phyloP scores from a whole-genome alignment of 2,888 invertebrate genomes.

The Sphaeridia pumilis region DNA sequence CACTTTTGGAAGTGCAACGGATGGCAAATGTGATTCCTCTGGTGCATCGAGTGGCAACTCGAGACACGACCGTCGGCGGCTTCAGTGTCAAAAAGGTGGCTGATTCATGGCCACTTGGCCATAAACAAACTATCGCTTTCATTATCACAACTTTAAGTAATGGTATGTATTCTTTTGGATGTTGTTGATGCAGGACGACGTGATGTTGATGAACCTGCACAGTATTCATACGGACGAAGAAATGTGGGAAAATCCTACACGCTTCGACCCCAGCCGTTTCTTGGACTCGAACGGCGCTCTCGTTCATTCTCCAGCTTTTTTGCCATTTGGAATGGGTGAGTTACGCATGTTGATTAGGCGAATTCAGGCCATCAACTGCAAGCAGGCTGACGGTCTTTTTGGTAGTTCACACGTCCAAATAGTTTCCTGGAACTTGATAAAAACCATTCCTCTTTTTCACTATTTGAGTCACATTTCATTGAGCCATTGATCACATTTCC shows the following conservation, averaged over 20 bases:
- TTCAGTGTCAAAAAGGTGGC: constrained; percentile 25
- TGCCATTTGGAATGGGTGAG: constrained; percentile 33
- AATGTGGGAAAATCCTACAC: constrained; percentile 19
- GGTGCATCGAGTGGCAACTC: constrained; percentile 26
- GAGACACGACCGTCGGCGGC: constrained; percentile 22
- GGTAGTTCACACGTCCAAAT: too few relatives aligned
- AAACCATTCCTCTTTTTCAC: too few relatives aligned
- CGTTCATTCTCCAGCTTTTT: constrained; percentile 14
- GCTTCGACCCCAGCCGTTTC: constrained; percentile 26
- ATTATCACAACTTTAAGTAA: too few relatives aligned
- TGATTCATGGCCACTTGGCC: too few relatives aligned
- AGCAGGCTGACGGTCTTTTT: too few relatives aligned
- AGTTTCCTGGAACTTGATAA: too few relatives aligned
- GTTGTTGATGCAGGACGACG: constrained; percentile 19
- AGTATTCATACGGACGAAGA: constrained; percentile 27
- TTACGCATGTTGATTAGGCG: too few relatives aligned
- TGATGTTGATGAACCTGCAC: constrained; percentile 26
- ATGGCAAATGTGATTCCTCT: constrained; percentile 31
- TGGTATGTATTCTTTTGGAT: too few relatives aligned
- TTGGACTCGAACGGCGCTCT: constrained; percentile 20
- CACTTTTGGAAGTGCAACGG: constrained; percentile 25
- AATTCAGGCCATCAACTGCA: too few relatives aligned
- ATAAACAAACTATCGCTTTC: too few relatives aligned
- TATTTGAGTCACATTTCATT: too few relatives aligned
- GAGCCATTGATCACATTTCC: too few relatives aligned